Evolutionary conservation across 2,797 vertebrate species (phyloP).

Genomic region (Rhynchotus rufescens): DNA sequence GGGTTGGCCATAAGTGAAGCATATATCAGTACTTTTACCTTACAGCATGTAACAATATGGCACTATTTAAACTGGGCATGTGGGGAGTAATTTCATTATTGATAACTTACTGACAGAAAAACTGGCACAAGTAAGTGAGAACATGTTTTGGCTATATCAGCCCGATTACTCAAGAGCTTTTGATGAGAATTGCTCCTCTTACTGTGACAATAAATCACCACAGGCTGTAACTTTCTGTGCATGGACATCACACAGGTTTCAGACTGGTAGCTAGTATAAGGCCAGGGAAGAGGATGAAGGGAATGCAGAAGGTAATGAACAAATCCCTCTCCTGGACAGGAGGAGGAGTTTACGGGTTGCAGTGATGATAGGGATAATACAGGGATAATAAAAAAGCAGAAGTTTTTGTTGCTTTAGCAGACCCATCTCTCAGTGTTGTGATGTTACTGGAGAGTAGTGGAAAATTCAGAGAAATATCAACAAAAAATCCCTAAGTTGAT

Average conservation of each 20-base stretch:
- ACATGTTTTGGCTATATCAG: neutral
- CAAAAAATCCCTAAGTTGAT: neutral
- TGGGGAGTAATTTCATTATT: neutral
- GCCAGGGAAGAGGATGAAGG: neutral
- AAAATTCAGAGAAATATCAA: neutral
- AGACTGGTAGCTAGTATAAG: neutral
- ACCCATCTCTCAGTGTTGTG: neutral
- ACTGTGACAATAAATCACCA: neutral
- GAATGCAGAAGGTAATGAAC: neutral
- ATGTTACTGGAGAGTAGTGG: neutral
- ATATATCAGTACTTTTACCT: neutral
- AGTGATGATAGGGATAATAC: no score
- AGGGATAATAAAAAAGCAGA: neutral
- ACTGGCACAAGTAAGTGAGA: neutral
- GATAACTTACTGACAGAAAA: neutral
- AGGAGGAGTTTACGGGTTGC: neutral
- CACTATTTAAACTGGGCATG: neutral
- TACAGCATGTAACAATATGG: neutral
- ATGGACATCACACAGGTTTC: rapidly evolving
- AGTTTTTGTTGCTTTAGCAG: neutral
- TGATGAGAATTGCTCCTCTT: neutral
- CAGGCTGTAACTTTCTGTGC: neutral
- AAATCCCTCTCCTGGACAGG: neutral
- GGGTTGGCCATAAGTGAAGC: neutral
- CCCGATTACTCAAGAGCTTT: neutral